These are phyloP conservation scores for Ophiodon elongatus DNA, from an alignment of 2,113 vertebrate species.

Conservation along the genomic window DNA sequence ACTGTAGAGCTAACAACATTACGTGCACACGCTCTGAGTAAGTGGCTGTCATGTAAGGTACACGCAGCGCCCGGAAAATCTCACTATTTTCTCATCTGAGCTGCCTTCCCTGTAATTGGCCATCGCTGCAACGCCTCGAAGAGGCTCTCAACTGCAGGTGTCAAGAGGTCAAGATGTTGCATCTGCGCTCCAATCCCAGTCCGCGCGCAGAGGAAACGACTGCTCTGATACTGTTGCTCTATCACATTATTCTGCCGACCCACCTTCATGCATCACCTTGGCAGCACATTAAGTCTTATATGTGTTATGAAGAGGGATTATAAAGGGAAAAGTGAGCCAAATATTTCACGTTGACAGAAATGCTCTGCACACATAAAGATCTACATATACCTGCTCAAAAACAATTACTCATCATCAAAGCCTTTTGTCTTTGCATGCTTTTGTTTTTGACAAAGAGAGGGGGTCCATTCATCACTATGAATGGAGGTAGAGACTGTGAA, in stretches of 20 bases:
- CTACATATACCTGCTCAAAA: constrained; percentile 59
- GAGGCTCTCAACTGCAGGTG: constrained; percentile 29
- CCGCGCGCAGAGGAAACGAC: constrained; percentile 3
- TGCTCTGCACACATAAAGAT: constrained; percentile 59
- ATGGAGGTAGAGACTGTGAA: constrained; percentile 47
- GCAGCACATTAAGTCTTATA: constrained; percentile 50
- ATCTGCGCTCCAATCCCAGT: constrained; percentile 37
- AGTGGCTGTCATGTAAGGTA: constrained; percentile 47
- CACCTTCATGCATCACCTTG: constrained; percentile 57
- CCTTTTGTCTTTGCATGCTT: constrained; percentile 70
- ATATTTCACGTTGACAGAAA: constrained; percentile 68
- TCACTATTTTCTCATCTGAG: constrained; percentile 32
- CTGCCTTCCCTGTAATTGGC: constrained; percentile 26
- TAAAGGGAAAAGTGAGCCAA: constrained; percentile 57
- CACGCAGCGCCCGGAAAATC: constrained; percentile 17
- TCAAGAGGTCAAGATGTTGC: constrained; percentile 41
- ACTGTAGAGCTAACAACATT: constrained; percentile 49
- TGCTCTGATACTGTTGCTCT: constrained; percentile 3
- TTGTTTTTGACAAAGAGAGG: constrained; percentile 71
- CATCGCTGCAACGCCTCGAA: constrained; percentile 1
- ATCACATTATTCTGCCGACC: constrained; percentile 36
- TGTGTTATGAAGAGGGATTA: constrained; percentile 59
- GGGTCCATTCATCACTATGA: constrained; percentile 72
- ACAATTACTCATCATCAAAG: constrained; percentile 75
- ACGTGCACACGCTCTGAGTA: constrained; percentile 25